Percentiles rank a stretch among this genome's conserved stretches.
phyloP scores from a whole-genome alignment of 2,113 vertebrate genomes.

The Rhinichthys klamathensis region DNA sequence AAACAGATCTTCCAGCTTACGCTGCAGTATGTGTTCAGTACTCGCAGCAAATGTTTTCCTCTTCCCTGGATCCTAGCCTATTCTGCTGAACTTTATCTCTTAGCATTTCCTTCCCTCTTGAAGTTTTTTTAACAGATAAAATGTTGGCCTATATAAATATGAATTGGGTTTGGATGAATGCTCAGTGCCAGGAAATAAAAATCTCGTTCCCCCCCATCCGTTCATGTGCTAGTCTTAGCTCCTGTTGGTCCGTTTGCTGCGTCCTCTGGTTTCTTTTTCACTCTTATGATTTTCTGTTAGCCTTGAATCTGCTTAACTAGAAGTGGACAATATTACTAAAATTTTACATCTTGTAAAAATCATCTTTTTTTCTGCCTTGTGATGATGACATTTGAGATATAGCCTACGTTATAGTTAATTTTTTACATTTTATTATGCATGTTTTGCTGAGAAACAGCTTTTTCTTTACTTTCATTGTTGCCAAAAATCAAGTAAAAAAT shows the following conservation, averaged over 20 bases:
- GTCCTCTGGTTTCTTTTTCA: not conserved
- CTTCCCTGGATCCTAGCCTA: conserved; percentile 29
- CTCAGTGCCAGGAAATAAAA: conserved; percentile 67
- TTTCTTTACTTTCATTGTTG: not conserved
- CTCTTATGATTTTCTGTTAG: not conserved
- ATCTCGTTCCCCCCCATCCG: not conserved
- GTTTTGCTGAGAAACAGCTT: not conserved
- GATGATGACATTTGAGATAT: not conserved
- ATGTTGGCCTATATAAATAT: conserved; percentile 60
- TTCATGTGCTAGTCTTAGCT: not conserved
- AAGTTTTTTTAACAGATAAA: conserved; percentile 53
- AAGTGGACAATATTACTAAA: not conserved
- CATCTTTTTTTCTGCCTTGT: not conserved
- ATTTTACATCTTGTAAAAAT: not conserved
- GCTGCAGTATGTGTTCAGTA: conserved; percentile 37
- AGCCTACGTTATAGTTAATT: too few relatives aligned
- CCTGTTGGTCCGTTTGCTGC: not conserved
- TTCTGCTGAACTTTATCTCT: conserved; percentile 53
- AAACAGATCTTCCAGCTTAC: conserved; percentile 68
- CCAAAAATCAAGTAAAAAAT: not conserved
- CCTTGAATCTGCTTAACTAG: not conserved
- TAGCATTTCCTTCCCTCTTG: not conserved
- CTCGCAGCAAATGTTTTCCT: conserved; percentile 58
- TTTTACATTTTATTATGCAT: too few relatives aligned
- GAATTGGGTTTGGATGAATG: conserved; percentile 61